A percentile compares a stretch with the other conserved stretches of the same genome.
phyloP scores from a whole-genome alignment of 1,140 invertebrate genomes.

The Drosophila leontia region DNA sequence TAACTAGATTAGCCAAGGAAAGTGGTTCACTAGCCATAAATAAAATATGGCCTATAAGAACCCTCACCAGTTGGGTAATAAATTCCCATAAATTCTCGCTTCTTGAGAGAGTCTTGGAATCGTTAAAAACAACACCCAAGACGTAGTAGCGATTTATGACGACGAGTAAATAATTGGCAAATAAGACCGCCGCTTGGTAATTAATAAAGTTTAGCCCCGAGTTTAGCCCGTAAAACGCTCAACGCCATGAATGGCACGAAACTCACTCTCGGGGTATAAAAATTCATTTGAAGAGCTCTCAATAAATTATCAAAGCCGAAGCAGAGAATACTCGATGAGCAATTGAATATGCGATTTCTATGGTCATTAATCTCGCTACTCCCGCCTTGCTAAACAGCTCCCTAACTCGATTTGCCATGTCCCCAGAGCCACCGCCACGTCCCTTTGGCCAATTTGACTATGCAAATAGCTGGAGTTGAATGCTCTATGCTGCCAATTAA shows the following conservation, averaged over 20 bases:
- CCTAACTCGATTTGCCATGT: slow-evolving; percentile 33
- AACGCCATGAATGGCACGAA: slow-evolving; percentile 16
- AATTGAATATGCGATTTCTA: slow-evolving; percentile 76
- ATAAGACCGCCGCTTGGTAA: slow-evolving; percentile 59
- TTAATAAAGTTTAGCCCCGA: slow-evolving; percentile 77
- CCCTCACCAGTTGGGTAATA: slow-evolving; percentile 17
- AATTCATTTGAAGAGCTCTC: slow-evolving; percentile 71
- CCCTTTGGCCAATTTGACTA: slow-evolving; percentile 68
- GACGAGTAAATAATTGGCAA: slow-evolving; percentile 69
- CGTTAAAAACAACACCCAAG: slow-evolving; percentile 15
- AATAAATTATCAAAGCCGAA: slow-evolving; percentile 80
- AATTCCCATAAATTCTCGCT: slow-evolving; percentile 48
- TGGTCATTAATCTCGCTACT: slow-evolving; percentile 69
- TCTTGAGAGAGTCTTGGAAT: not conserved
- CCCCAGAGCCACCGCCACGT: not conserved
- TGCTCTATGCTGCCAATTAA: slow-evolving; percentile 73
- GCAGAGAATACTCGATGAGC: slow-evolving; percentile 61
- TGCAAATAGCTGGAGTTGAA: slow-evolving; percentile 68
- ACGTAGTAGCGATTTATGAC: slow-evolving; percentile 11
- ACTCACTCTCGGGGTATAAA: slow-evolving; percentile 43
- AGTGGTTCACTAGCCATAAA: not conserved
- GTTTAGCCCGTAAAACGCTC: slow-evolving; percentile 67
- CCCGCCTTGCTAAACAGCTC: slow-evolving; percentile 32
- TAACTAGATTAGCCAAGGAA: not conserved
- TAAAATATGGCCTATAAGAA: slow-evolving; percentile 13